Conservation (phyloP, 2,888 invertebrate genomes). For the Eledone cirrhosa region DNA sequence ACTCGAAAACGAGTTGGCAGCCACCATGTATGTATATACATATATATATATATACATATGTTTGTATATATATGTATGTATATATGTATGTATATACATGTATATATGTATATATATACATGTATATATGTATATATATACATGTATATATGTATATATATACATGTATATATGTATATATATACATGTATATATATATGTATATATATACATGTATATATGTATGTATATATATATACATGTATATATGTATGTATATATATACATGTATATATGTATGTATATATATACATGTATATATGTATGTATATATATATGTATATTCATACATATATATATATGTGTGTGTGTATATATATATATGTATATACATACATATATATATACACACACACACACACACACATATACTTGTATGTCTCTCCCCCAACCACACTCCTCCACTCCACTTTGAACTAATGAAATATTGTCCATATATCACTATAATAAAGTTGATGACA, state of each 20-base stretch:
- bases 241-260: not conserved
- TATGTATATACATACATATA: too few relatives aligned
- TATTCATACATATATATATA: not conserved
- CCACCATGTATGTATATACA: too few relatives aligned
- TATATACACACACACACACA: too few relatives aligned
- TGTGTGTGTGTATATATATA: not conserved
- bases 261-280: not conserved
- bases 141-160: not conserved
- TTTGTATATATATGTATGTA: not conserved
- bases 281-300: not conserved
- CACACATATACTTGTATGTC: too few relatives aligned
- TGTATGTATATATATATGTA: not conserved
- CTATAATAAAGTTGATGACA: too few relatives aligned
- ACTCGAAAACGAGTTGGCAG: too few relatives aligned
- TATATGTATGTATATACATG: slow-evolving; percentile 6
- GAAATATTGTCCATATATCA: too few relatives aligned
- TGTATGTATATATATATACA: not conserved
- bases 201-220: not conserved
- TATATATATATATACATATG: too few relatives aligned
- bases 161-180: not conserved
- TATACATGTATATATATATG: not conserved
- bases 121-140: not conserved
- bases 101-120: slow-evolving; percentile 6
- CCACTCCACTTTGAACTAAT: too few relatives aligned
- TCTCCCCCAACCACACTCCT: too few relatives aligned